Evolutionary conservation across 1,140 invertebrate species (phyloP), one percentile per base, ranked within the genome.

Genomic region (Temnothorax curvispinosus): DNA sequence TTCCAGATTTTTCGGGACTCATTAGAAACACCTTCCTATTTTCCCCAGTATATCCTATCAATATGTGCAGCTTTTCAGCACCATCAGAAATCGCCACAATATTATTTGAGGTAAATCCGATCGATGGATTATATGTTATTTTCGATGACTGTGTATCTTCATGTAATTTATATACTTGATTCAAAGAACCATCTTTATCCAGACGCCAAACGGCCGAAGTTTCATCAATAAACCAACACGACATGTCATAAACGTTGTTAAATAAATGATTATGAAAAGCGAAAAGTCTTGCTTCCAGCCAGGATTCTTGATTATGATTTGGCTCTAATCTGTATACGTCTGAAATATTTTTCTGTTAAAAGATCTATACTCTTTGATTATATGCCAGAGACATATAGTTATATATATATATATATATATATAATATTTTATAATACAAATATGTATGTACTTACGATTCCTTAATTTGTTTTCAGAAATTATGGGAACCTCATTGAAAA

Each of bases 241-340:
- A 94, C 15, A 88, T 86, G 41, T 95, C 92, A 27, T 93, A 94
- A 0, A 91, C 87, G 90, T 95, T 95, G 72, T 92, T 91, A 84
- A 94, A 95, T 69, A 95, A 89, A 89, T 95, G 94, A 93, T 95
- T 95, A 56, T 95, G 95, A 85, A 94, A 95, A 13, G 94, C 94
- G 88, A 95, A 95, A 2, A 95, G 80, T 76, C 90, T 92, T 9
- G 92, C 92, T 91, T 95, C 95, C 13, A 95, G 56, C 76, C 93
- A 93, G 5, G 95, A 95, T 69, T 93, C 93, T 78, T 94, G 94
- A 74, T 92, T 88, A 0, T 81, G 47, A 62, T 72, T 93, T 50
- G 92, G 85, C 74, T 95, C 94, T 72, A 94, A 86, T 35, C 91
- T 91, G 44, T 89, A 89, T 50, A 95, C 86, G 86, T 93, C 95